These are phyloP conservation scores for Pyrgilauda ruficollis DNA, from an alignment of 2,113 vertebrate genomes.

Conservation along the genomic window DNA sequence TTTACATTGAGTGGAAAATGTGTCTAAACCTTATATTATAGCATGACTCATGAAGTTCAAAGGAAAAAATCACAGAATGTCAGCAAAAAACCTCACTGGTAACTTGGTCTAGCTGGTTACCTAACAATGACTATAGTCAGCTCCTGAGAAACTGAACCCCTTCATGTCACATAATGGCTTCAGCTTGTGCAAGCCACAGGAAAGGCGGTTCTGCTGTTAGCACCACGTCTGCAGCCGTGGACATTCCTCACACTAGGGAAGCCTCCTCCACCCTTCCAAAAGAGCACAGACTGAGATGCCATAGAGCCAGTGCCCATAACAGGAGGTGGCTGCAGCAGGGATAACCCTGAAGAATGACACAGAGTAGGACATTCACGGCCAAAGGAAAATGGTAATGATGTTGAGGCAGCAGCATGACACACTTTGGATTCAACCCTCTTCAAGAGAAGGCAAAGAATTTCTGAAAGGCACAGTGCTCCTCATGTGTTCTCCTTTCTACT, in stretches of 20 bases:
- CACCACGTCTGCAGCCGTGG: background rate
- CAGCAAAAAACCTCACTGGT: background rate
- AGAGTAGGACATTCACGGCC: background rate
- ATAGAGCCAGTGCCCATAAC: background rate
- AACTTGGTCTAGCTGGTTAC: background rate
- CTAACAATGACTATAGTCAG: background rate
- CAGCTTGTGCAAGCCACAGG: background rate
- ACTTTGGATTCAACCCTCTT: background rate
- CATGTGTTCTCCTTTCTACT: rapidly evolving
- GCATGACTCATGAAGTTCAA: background rate
- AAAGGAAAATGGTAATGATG: background rate
- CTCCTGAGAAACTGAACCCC: background rate
- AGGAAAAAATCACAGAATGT: background rate
- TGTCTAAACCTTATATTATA: background rate
- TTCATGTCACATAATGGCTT: background rate
- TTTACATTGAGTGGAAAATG: background rate
- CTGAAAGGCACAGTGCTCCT: background rate
- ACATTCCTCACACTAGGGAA: background rate
- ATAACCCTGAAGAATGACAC: background rate
- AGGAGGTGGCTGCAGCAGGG: background rate
- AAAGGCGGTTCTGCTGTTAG: background rate
- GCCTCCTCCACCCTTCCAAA: background rate
- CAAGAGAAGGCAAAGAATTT: background rate
- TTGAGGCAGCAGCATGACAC: background rate
- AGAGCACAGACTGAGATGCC: background rate